Base-by-base conservation (phyloP, 2,888 invertebrate species). In the Trichacis sp. region DNA sequence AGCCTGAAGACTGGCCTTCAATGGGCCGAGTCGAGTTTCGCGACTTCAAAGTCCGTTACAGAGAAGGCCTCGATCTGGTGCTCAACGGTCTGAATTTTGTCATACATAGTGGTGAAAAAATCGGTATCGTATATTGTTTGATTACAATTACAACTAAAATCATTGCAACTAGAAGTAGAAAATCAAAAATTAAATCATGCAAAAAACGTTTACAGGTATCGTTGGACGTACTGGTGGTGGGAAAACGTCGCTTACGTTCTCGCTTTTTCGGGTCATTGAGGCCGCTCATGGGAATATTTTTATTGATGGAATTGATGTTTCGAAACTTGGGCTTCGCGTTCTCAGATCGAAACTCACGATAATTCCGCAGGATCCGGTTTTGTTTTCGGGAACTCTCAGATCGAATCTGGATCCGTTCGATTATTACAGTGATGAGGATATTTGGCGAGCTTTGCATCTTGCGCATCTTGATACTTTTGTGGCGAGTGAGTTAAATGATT, bases 391-490 rank as follows among this genome's bases (percentile, higher is more conserved):
- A 47, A 92, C 92, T 4, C 86, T 98, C 72, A 89, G 97, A 50
- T 89, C 94, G 86, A 98, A 98, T 87, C 88, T 98, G 66, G 98
- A 98, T 87, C 98, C 98, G 1, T 95, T 97, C 85, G 88, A 89
- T 72, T 84, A 84, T 1, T 89, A 93, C 84, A 85, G 88, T 1
- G 98, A 98, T 77, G 92, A 91, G 0, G 92, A 94, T 53, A 85
- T 98, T 46, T 98, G 24, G 24, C 24, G 24, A 3, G 3, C 4
- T 24, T 8, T 24, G 4, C 3, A 8, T 5, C 24, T 24, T 24
- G 24, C 24, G 8, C 24, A 24, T 24, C 24, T 24, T 24, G 24
- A 24, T 24, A 5, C 24, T 24, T 24, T 24, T 8, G 24, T 24
- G 24, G 8, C 3, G 8, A 24, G 24, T 24, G 24, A 24, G 24